Evolutionary conservation across 2,113 vertebrate genomes (phyloP), one percentile per base, ranked within the genome.

Genomic region (Rutilus rutilus): DNA sequence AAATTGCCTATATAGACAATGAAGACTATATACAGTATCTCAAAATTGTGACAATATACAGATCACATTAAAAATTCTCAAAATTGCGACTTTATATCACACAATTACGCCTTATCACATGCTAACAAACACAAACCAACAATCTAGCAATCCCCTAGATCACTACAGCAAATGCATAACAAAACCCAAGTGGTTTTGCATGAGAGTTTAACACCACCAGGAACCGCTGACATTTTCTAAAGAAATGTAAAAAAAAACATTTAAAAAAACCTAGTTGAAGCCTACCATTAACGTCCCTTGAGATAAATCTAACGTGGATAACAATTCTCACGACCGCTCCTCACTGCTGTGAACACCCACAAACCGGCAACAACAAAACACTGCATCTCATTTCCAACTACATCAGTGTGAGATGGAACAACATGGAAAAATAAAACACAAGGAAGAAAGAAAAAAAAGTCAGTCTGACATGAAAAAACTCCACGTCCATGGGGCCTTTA

Each of bases 391-490:
- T 45, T 79, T 30, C 83, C 1, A 39, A 65, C 30, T 45, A 54
- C 42, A 71, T 33, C 71, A 47, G 39, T 74, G 71, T 47, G 12
- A n/a, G 23, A 45, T 25, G 39, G 23, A 74, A 45, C 71, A 74
- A 25, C 42, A 25, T 74, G 2, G 1, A 3, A 3, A 33, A 33
- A 8, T 25, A 33, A 82, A 71, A 69, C 25, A 82, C 27, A 81
- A 82, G 60, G 23, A 50, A 69, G 36, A 60, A 64, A 77, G 62
- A 19, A 74, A 78, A 78, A 62, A 33, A 57, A 62, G 2, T 54
- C 73, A 85, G 45, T 59, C 73, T 64, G 5, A 81, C 42, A 33
- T 78, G 71, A 86, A 88, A 83, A 86, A 8, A 33, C 54, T 30
- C 27, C 25, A 30, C 33, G 67, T 25, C 67, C 57, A 86, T 25